These are phyloP conservation scores for Lithodes maja DNA, from an alignment of 2,888 invertebrate species.

Conservation along the genomic window DNA sequence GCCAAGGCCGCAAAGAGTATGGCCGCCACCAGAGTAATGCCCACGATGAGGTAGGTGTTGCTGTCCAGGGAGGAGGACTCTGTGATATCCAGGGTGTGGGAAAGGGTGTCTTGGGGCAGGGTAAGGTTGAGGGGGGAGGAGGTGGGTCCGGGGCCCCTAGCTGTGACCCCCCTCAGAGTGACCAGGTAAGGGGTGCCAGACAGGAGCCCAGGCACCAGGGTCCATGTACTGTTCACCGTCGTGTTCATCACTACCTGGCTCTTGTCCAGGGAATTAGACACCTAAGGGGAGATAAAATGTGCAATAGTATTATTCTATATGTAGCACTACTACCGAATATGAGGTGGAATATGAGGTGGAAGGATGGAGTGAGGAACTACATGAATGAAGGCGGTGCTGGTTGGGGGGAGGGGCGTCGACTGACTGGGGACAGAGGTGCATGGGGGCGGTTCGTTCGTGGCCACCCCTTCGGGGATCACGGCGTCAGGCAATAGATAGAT, in stretches of 20 bases:
- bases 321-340: no score
- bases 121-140: conserved; percentile 59
- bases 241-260: conserved; percentile 46
- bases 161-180: conserved; percentile 63
- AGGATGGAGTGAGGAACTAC: no score
- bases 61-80: conserved; percentile 59
- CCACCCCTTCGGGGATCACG: no score
- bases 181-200: conserved; percentile 57
- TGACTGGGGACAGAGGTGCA: no score
- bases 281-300: conserved; percentile 23
- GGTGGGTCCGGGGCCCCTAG: conserved; percentile 60
- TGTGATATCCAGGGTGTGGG: conserved; percentile 43
- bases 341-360: no score
- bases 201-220: conserved; percentile 49
- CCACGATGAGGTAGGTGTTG: conserved; percentile 68
- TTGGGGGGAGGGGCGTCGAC: no score
- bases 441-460: no score
- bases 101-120: conserved; percentile 27
- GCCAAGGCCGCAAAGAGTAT: conserved; percentile 72
- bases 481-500: no score
- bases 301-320: neutral
- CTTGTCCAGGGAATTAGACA: conserved; percentile 38
- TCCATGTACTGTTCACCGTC: conserved; percentile 63
- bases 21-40: conserved; percentile 67
- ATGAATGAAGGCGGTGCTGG: no score